Percentiles rank a stretch among this genome's conserved stretches.
phyloP scores from a whole-genome alignment of 2,797 vertebrate species.

The Staurois parvus region DNA sequence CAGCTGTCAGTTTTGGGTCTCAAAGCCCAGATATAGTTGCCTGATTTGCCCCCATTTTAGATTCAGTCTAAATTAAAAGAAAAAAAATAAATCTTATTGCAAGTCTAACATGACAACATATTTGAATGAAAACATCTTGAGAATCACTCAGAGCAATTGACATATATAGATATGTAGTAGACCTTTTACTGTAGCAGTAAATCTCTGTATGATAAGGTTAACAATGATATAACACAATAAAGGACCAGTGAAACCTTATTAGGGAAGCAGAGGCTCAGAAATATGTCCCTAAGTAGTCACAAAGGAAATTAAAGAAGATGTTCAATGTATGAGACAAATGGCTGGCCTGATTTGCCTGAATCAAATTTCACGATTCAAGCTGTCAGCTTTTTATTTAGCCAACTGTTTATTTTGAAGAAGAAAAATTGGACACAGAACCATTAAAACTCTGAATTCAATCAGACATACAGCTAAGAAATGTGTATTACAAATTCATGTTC shows the following conservation, averaged over 20 bases:
- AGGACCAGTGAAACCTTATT: neutral
- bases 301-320: neutral
- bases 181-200: neutral
- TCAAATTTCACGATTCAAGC: neutral
- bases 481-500: neutral
- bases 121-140: neutral
- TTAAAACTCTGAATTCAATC: neutral
- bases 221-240: neutral
- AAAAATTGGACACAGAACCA: neutral
- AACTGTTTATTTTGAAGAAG: neutral
- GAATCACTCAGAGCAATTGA: neutral
- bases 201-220: neutral
- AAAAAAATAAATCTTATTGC: too few relatives aligned
- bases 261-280: neutral
- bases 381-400: neutral
- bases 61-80: too few relatives aligned
- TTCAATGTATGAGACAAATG: neutral
- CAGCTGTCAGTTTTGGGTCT: too few relatives aligned
- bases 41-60: too few relatives aligned
- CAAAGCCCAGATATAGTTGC: too few relatives aligned
- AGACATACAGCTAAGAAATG: neutral
- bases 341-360: neutral
- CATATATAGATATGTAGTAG: neutral
- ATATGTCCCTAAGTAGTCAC: neutral
- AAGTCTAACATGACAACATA: neutral